Evolutionary conservation across 2,888 invertebrate species (phyloP).

Genomic region (Allophyes oxyacanthae): DNA sequence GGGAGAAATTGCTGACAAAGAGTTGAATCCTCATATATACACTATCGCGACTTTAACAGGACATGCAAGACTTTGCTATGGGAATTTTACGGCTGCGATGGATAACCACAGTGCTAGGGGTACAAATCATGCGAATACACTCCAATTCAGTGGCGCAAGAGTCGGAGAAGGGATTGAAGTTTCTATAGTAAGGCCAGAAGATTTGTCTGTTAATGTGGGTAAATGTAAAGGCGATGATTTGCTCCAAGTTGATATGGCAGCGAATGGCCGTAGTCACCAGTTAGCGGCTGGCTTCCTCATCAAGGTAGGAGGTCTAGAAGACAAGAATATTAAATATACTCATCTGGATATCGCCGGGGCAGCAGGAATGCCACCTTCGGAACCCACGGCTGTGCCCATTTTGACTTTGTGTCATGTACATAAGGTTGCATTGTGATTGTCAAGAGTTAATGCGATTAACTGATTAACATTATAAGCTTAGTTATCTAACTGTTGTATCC

Average conservation of each 20-base stretch:
- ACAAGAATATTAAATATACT: slow-evolving; percentile 94
- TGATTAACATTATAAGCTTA: no score
- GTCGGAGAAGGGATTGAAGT: slow-evolving; percentile 94
- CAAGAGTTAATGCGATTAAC: no score
- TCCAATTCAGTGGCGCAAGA: slow-evolving; percentile 92
- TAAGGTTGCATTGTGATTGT: slow-evolving; percentile 72
- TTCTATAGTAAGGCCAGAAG: slow-evolving; percentile 92
- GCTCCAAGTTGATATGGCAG: slow-evolving; percentile 80
- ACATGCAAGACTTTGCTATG: slow-evolving; percentile 92
- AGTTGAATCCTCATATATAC: slow-evolving; percentile 94
- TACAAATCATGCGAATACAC: slow-evolving; percentile 87
- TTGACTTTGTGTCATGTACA: slow-evolving; percentile 89
- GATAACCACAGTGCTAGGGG: slow-evolving; percentile 92
- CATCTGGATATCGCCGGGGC: slow-evolving; percentile 94
- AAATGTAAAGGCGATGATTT: slow-evolving; percentile 95
- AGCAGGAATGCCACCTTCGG: slow-evolving; percentile 91
- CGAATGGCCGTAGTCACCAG: slow-evolving; percentile 84
- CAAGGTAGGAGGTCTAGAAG: slow-evolving; percentile 94
- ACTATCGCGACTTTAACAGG: slow-evolving; percentile 96
- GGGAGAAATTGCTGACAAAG: slow-evolving; percentile 88
- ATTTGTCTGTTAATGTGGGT: slow-evolving; percentile 90
- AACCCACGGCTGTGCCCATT: slow-evolving; percentile 92
- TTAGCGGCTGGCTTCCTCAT: slow-evolving; percentile 91
- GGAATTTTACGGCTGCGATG: slow-evolving; percentile 92
- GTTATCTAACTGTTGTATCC: no score